Evolutionary conservation across 2,797 vertebrate species (phyloP).

Genomic region (Pygocentrus nattereri): DNA sequence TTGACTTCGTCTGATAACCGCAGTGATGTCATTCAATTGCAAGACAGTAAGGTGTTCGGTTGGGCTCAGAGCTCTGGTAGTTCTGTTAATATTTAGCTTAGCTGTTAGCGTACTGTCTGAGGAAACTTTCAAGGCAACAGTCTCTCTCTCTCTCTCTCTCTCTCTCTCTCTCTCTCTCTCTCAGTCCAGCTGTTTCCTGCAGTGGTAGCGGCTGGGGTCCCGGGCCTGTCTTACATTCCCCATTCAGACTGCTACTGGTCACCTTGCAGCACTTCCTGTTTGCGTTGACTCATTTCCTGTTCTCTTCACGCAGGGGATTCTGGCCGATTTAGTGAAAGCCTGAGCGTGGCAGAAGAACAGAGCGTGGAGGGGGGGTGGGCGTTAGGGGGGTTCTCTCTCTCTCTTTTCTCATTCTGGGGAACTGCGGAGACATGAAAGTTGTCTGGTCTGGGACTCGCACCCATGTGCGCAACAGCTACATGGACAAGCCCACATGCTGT

Average conservation of each 20-base stretch:
- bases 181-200: slow-evolving; percentile 84
- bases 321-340: slow-evolving; percentile 55
- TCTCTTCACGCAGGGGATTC: slow-evolving; percentile 61
- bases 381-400: slow-evolving; percentile 19
- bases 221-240: slow-evolving; percentile 66
- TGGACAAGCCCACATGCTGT: slow-evolving; percentile 52
- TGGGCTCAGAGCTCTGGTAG: slow-evolving; percentile 10
- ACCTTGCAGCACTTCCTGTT: slow-evolving; percentile 79
- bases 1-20: slow-evolving; percentile 28
- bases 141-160: slow-evolving; percentile 37
- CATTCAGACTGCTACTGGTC: slow-evolving; percentile 72
- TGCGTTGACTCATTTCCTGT: slow-evolving; percentile 79
- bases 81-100: slow-evolving; percentile 19
- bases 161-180: slow-evolving; percentile 50
- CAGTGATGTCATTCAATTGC: slow-evolving; percentile 10
- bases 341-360: slow-evolving; percentile 52
- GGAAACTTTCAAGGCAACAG: slow-evolving; percentile 18
- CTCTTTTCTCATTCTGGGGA: slow-evolving; percentile 2
- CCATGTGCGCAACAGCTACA: slow-evolving; percentile 49
- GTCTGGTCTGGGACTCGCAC: slow-evolving; percentile 45
- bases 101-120: slow-evolving; percentile 18
- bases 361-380: too few relatives aligned
- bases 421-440: slow-evolving; percentile 43
- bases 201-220: slow-evolving; percentile 73
- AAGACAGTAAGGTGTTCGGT: slow-evolving; percentile 19